Evolutionary conservation across 1,140 invertebrate species (phyloP).

Genomic region (Drosophila sulfurigaster): DNA sequence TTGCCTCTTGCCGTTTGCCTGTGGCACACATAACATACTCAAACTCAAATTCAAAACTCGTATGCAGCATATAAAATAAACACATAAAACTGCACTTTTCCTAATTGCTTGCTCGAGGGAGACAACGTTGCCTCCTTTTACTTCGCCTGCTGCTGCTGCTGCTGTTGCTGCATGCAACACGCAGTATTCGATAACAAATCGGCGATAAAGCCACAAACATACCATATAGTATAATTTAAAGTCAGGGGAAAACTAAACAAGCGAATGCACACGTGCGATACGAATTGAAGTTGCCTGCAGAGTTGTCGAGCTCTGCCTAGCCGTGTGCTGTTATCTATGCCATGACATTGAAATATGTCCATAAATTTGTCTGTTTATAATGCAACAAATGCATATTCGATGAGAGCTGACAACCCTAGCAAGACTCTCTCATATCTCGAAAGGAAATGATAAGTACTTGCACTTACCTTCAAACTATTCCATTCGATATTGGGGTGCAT

Average conservation of each 20-base stretch:
- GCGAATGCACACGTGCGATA: constrained; percentile 35
- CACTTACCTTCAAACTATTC: constrained; percentile 30
- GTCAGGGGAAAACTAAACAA: constrained; percentile 16
- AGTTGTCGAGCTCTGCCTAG: constrained; percentile 17
- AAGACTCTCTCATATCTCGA: constrained; percentile 37
- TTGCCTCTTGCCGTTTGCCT: constrained; percentile 11
- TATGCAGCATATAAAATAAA: constrained; percentile 63
- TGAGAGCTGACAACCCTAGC: constrained; percentile 37
- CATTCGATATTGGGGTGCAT: constrained; percentile 39
- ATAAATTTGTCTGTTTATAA: constrained; percentile 7
- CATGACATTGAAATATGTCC: constrained; percentile 6
- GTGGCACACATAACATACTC: constrained; percentile 44
- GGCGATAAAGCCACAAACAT: constrained; percentile 59
- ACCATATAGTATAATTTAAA: constrained; percentile 23
- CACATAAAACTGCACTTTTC: constrained; percentile 82
- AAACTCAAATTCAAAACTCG: neutral
- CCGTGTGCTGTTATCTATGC: constrained; percentile 10
- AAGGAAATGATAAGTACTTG: constrained; percentile 60
- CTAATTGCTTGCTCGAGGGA: constrained; percentile 78
- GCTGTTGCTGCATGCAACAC: constrained; percentile 34
- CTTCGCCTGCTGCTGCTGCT: neutral
- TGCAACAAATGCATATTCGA: no score
- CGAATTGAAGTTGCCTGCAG: constrained; percentile 14
- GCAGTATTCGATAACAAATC: constrained; percentile 61
- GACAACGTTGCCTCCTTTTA: neutral